These are phyloP conservation scores for Dendrophyllia cribrosa DNA, from an alignment of 64 coral and sea anemone species.

Conservation along the genomic window DNA sequence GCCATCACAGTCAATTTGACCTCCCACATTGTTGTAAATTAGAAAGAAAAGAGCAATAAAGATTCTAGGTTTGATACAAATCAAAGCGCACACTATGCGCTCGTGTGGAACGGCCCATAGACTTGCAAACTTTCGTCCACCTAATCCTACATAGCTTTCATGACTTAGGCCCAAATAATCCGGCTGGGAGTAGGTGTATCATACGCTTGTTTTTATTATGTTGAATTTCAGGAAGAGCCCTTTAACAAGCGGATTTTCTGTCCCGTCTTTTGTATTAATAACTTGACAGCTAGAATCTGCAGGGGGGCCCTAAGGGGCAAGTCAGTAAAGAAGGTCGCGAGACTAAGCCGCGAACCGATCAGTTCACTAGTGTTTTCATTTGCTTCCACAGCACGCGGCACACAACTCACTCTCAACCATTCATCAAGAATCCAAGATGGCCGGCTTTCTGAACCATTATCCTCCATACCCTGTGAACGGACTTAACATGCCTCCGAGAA, in stretches of 20 bases:
- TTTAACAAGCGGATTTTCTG: slow-evolving; percentile 89
- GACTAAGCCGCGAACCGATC: slow-evolving; percentile 42
- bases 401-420: slow-evolving; percentile 7
- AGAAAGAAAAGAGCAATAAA: slow-evolving; percentile 61
- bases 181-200: slow-evolving; percentile 43
- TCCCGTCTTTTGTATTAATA: slow-evolving; percentile 81
- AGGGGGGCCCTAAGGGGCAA: slow-evolving; percentile 78
- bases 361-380: slow-evolving; percentile 74
- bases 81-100: neutral
- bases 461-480: slow-evolving; percentile 81
- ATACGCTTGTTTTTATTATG: slow-evolving; percentile 70
- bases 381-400: slow-evolving; percentile 53
- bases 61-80: slow-evolving; percentile 32
- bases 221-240: slow-evolving; percentile 62
- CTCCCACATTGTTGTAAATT: slow-evolving; percentile 91
- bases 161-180: slow-evolving; percentile 66
- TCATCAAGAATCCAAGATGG: slow-evolving; percentile 75
- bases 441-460: slow-evolving; percentile 94
- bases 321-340: slow-evolving; percentile 68
- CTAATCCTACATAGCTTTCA: slow-evolving; percentile 60
- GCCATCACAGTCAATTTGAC: slow-evolving; percentile 48
- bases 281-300: slow-evolving; percentile 83
- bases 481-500: slow-evolving; percentile 84
- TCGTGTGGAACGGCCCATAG: neutral
- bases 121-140: neutral